Evolutionary conservation across 2,797 vertebrate species (phyloP), one percentile per base, ranked within the genome.

Genomic region (Basileuterus tristriatus): DNA sequence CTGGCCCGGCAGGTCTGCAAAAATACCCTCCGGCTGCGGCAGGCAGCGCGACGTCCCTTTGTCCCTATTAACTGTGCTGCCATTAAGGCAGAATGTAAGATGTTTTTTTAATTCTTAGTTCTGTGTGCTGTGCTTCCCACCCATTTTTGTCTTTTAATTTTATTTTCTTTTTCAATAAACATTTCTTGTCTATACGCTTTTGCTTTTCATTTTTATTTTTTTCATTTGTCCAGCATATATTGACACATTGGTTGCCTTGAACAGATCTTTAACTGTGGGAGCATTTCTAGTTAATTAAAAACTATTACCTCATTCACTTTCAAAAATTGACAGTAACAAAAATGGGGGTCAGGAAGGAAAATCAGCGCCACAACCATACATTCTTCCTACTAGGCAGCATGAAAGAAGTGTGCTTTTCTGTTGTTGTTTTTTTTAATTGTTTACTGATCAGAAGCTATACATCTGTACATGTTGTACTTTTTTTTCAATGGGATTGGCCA

Each of bases 81-180:
- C 98, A 98, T 99, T 99, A 99, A 99, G 99, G 99, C 99, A 98
- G 99, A 99, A 99, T 99, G 99, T 99, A 99, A 99, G 99, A 99
- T 98, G 98, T 98, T 99, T 99, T 96, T 99, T 99, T 98, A 99
- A 99, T 99, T 99, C 99, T 98, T 99, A 99, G 99, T 98, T 98
- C 98, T 98, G 97, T 96, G 92, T 97, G 97, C 96, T 96, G 96
- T 97, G 97, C 94, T 97, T 97, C 95, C 97, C 96, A 96, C 95
- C 96, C 97, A 87, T 97, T 98, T 97, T 97, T 98, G 96, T 97
- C 96, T 96, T 97, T 98, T 97, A 96, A 97, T 98, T 97, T 98
- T 98, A 98, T 99, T 99, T 99, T 98, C 98, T 98, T 99, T 99
- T 99, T 98, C 99, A 99, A 99, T 99, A 99, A 99, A 99, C 98